Percentiles rank a stretch among this genome's conserved stretches.
These are phyloP conservation scores for Stigmatopora argus DNA, from an alignment of 2,113 vertebrate genomes.

Conservation along the genomic window DNA sequence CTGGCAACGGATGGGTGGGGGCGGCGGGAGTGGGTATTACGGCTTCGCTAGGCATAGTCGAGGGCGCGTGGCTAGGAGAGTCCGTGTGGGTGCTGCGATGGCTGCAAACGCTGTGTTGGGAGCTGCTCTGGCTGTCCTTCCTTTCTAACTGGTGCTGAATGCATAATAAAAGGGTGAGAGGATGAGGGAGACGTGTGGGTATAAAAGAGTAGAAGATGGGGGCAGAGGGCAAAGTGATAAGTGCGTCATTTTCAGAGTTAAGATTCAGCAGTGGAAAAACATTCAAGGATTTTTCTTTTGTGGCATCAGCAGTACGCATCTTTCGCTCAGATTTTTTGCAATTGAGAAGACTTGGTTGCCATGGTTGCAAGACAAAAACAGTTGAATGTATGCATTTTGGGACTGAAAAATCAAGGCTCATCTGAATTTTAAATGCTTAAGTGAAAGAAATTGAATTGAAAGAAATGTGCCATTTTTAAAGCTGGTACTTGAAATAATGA, in stretches of 20 bases:
- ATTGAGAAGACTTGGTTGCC: conserved; percentile 45
- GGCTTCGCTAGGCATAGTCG: conserved; percentile 72
- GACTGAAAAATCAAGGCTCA: conserved; percentile 22
- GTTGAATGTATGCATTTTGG: conserved; percentile 14
- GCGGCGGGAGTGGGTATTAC: conserved; percentile 62
- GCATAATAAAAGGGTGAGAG: conserved; percentile 25
- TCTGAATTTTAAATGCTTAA: not conserved
- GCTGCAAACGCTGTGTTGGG: conserved; percentile 94
- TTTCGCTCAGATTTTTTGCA: conserved; percentile 25
- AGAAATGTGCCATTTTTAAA: not conserved
- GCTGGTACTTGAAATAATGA: not conserved
- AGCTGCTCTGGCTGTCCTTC: conserved; percentile 97
- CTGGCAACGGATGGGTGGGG: conserved; percentile 70
- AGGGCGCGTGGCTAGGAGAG: conserved; percentile 80
- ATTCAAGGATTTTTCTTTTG: conserved; percentile 54
- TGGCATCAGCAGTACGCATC: conserved; percentile 25
- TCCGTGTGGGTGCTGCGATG: conserved; percentile 89
- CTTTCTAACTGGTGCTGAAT: conserved; percentile 90
- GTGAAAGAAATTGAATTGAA: not conserved
- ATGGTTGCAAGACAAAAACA: conserved; percentile 52
- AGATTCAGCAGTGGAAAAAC: conserved; percentile 23
- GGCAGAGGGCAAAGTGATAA: conserved; percentile 31
- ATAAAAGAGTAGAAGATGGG: conserved; percentile 15
- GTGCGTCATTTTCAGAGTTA: conserved; percentile 32
- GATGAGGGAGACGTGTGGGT: not conserved